Percentiles rank a stretch among this genome's conserved stretches.
Conservation (phyloP, 1,140 invertebrate genomes). For the Anastrepha ludens region DNA sequence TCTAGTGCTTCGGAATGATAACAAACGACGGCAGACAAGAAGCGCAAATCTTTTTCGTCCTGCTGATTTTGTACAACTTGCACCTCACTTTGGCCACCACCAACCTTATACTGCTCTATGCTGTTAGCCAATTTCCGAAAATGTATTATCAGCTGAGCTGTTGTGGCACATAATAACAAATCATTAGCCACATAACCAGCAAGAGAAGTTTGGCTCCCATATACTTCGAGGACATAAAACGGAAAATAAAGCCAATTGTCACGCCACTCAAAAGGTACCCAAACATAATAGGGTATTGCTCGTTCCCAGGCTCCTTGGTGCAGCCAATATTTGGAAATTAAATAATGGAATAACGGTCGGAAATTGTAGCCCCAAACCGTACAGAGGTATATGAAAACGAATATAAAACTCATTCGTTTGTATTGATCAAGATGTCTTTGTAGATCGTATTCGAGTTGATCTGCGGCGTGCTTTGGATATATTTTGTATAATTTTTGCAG, state of each 20-base stretch:
- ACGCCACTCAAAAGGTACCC: slow-evolving; percentile 69
- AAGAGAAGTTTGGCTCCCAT: slow-evolving; percentile 62
- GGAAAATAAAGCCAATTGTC: slow-evolving; percentile 64
- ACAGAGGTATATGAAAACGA: slow-evolving; percentile 60
- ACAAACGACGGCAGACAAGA: slow-evolving; percentile 58
- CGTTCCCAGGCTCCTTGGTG: slow-evolving; percentile 57
- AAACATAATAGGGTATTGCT: slow-evolving; percentile 65
- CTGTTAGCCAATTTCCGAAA: slow-evolving; percentile 59
- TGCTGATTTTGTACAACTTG: not conserved
- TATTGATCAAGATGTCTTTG: slow-evolving; percentile 59
- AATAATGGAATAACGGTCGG: slow-evolving; percentile 60
- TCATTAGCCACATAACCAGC: slow-evolving; percentile 65
- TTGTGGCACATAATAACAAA: slow-evolving; percentile 65
- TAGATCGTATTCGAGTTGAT: slow-evolving; percentile 60
- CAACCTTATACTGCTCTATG: slow-evolving; percentile 59
- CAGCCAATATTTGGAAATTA: slow-evolving; percentile 65
- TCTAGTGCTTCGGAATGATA: slow-evolving; percentile 64
- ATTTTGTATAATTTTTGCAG: slow-evolving; percentile 61
- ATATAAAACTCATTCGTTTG: slow-evolving; percentile 59
- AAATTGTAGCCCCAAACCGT: slow-evolving; percentile 67
- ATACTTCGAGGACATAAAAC: slow-evolving; percentile 63
- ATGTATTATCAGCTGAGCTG: slow-evolving; percentile 68
- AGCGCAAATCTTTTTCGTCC: slow-evolving; percentile 59
- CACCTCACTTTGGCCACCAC: not conserved
- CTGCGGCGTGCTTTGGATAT: slow-evolving; percentile 58